Evolutionary conservation across 2,797 vertebrate species (phyloP).

Genomic region (Myiotriccus ornatus): DNA sequence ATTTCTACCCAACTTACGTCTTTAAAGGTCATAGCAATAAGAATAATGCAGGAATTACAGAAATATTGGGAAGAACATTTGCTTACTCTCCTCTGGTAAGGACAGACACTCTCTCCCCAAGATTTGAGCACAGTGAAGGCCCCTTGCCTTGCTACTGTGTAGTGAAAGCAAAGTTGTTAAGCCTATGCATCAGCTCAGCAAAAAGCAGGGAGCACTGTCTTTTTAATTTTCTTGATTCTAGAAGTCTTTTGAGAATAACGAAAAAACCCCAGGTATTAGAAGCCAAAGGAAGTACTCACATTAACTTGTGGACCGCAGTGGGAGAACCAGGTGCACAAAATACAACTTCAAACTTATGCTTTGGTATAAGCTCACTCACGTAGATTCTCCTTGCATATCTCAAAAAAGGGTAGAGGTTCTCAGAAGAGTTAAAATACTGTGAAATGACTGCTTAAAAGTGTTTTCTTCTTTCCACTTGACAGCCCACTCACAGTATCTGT

Average conservation of each 20-base stretch:
- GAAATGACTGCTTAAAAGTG: not conserved
- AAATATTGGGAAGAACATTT: not conserved
- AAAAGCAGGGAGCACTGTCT: not conserved
- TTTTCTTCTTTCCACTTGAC: not conserved
- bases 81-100: not conserved
- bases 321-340: not conserved
- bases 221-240: not conserved
- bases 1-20: not conserved
- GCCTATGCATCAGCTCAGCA: not conserved
- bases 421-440: not conserved
- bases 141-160: not conserved
- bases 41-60: not conserved
- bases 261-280: not conserved
- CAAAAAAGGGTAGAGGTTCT: not conserved
- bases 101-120: not conserved
- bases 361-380: not conserved
- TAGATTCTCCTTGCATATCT: not conserved
- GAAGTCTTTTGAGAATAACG: not conserved
- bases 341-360: not conserved
- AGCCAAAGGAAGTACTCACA: not conserved
- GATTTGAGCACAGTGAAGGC: not conserved
- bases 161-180: not conserved
- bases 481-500: not conserved
- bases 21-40: not conserved
- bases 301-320: not conserved